phyloP scores from a whole-genome alignment of 2,797 vertebrate species.

The Pantherophis vulpinus region DNA sequence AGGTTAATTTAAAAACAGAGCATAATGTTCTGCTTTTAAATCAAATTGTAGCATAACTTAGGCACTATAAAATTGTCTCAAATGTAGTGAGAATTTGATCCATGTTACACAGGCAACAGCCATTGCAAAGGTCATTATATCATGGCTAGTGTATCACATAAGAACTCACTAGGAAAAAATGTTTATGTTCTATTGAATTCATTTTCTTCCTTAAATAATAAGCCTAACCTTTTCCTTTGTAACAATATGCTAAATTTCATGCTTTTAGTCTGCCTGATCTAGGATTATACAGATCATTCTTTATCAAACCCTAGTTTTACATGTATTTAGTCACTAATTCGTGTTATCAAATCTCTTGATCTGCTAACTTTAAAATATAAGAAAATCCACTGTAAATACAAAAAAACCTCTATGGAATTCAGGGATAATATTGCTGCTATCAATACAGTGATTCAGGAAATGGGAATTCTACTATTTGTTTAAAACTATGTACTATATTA shows the following conservation, averaged over 20 bases:
- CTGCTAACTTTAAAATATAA: neutral
- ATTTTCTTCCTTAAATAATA: neutral
- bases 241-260: neutral
- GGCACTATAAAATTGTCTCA: neutral
- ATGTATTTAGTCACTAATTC: neutral
- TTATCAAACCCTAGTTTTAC: neutral
- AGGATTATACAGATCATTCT: neutral
- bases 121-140: neutral
- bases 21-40: neutral
- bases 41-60: neutral
- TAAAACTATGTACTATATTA: neutral
- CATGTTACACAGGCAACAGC: neutral
- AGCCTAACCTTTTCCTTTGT: neutral
- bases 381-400: neutral
- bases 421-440: neutral
- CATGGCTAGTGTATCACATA: neutral
- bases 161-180: neutral
- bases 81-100: neutral
- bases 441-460: neutral
- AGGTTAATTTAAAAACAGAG: neutral
- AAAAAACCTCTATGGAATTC: neutral
- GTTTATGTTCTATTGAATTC: neutral
- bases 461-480: neutral
- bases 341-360: neutral
- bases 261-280: neutral